phyloP scores from a whole-genome alignment of 1,140 invertebrate genomes.

The Drosophila tropicalis region DNA sequence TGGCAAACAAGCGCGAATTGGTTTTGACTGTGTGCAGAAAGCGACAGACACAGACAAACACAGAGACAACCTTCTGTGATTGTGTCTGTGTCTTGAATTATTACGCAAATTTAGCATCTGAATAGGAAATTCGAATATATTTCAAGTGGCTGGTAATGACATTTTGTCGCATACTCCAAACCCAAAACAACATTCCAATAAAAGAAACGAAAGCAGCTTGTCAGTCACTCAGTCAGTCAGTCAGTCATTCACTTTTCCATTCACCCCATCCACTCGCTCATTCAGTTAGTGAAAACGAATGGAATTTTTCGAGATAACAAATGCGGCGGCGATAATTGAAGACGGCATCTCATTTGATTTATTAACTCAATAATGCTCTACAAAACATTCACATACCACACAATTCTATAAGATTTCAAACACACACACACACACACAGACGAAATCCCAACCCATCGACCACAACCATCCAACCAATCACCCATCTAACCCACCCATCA shows the following conservation, averaged over 20 bases:
- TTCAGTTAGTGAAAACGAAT: conserved; percentile 15
- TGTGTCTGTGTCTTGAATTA: conserved; percentile 11
- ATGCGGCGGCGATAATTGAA: conserved; percentile 19
- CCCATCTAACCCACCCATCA: background rate
- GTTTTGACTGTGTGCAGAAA: background rate
- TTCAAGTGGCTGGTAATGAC: conserved; percentile 29
- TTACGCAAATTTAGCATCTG: conserved; percentile 31
- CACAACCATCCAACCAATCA: background rate
- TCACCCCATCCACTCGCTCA: conserved; percentile 1
- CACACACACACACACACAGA: background rate
- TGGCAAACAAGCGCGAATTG: conserved; percentile 26
- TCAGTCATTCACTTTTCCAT: background rate
- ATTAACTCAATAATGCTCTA: conserved; percentile 32
- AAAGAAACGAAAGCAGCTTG: conserved; percentile 5
- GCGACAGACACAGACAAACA: background rate
- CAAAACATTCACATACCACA: conserved; percentile 10
- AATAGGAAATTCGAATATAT: conserved; percentile 24
- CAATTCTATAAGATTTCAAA: conserved; percentile 2
- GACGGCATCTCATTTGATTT: conserved; percentile 31
- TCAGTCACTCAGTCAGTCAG: conserved; percentile 7
- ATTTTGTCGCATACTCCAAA: conserved; percentile 22
- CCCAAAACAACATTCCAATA: conserved; percentile 21
- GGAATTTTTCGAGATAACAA: conserved; percentile 23
- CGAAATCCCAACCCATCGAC: background rate
- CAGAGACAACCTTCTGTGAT: background rate